Evolutionary conservation across 2,888 invertebrate genomes (phyloP).

Genomic region (Chymomyza fuscimana): DNA sequence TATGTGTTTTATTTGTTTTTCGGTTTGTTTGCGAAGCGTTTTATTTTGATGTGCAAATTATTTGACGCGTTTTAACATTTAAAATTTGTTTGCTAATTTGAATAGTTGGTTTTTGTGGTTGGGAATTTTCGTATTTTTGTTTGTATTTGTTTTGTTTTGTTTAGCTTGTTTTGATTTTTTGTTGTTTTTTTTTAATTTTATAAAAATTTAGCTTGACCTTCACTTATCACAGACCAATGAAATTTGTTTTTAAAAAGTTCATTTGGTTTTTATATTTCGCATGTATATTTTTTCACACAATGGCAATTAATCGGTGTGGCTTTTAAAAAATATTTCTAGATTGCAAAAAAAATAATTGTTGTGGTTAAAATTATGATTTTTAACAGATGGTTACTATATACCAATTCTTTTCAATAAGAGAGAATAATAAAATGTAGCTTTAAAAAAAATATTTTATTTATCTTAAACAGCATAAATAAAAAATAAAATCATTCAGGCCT

Average conservation of each 20-base stretch:
- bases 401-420: too few relatives aligned
- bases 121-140: constrained; percentile 20
- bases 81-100: constrained; percentile 63
- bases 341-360: background rate
- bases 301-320: constrained; percentile 9
- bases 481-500: too few relatives aligned
- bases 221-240: constrained; percentile 79
- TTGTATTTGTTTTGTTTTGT: constrained; percentile 44
- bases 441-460: too few relatives aligned
- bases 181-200: constrained; percentile 31
- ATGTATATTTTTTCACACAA: constrained; percentile 15
- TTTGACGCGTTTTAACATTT: constrained; percentile 65
- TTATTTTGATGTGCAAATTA: constrained; percentile 52
- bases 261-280: constrained; percentile 26
- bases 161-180: constrained; percentile 40
- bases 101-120: constrained; percentile 59
- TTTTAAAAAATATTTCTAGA: background rate
- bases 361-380: background rate
- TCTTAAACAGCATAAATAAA: too few relatives aligned
- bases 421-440: too few relatives aligned
- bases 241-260: constrained; percentile 54
- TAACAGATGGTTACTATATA: background rate
- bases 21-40: constrained; percentile 13
- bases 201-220: constrained; percentile 67
- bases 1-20: constrained; percentile 31